phyloP scores from a whole-genome alignment of 2,797 vertebrate species.

The Pangasius macronema region DNA sequence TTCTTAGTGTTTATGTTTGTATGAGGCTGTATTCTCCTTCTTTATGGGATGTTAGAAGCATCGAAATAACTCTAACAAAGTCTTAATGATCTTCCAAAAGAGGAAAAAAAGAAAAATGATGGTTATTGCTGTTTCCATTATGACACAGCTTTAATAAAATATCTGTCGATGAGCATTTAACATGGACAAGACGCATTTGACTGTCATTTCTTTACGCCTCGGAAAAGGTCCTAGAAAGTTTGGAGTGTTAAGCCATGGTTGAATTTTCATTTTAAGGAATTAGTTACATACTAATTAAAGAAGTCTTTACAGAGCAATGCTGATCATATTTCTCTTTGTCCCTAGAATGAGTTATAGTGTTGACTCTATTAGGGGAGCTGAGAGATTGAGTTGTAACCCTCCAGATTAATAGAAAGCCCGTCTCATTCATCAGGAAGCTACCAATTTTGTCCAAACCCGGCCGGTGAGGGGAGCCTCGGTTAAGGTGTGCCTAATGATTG shows the following conservation, averaged over 20 bases:
- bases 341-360: slow-evolving; percentile 55
- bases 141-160: slow-evolving; percentile 62
- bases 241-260: not conserved
- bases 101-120: slow-evolving; percentile 34
- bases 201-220: slow-evolving; percentile 4
- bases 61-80: not conserved
- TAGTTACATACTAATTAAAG: slow-evolving; percentile 28
- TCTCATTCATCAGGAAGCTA: slow-evolving; percentile 60
- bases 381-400: slow-evolving; percentile 55
- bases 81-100: not conserved
- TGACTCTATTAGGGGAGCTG: slow-evolving; percentile 55
- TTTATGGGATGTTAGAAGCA: not conserved
- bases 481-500: slow-evolving; percentile 54
- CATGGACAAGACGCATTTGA: not conserved
- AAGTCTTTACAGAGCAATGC: slow-evolving; percentile 19
- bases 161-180: slow-evolving; percentile 49
- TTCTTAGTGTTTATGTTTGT: not conserved
- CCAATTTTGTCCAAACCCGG: slow-evolving; percentile 60
- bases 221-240: slow-evolving; percentile 20
- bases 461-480: slow-evolving; percentile 42
- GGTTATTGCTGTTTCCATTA: slow-evolving; percentile 37
- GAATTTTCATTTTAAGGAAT: not conserved
- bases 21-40: not conserved
- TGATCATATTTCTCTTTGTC: slow-evolving; percentile 41
- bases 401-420: slow-evolving; percentile 56